These are phyloP conservation scores for Hydra vulgaris DNA, from an alignment of 30 jellyfish, hydroid and myxozoan species.

Conservation along the genomic window DNA sequence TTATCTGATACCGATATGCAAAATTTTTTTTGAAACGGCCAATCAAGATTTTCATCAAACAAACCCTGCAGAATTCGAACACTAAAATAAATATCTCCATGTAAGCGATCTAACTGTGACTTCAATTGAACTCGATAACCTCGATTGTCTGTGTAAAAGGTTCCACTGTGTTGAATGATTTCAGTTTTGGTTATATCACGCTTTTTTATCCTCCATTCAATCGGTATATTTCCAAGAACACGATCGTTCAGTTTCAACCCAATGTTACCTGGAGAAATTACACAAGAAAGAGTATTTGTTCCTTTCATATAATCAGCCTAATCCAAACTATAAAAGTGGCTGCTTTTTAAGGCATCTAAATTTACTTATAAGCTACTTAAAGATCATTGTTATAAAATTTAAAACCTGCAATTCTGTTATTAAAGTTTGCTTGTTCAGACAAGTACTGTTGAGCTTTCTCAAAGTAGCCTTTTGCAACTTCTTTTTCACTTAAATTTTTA, in stretches of 20 bases:
- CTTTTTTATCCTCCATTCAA: conserved; percentile 22
- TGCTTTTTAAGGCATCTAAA: background rate
- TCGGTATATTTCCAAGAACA: background rate
- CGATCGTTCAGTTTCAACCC: conserved; percentile 13
- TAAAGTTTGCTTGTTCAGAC: background rate
- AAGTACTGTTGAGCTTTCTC: background rate
- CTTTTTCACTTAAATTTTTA: background rate
- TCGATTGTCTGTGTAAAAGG: conserved; percentile 23
- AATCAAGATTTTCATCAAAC: conserved; percentile 15
- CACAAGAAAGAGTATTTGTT: background rate
- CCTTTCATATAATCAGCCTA: background rate
- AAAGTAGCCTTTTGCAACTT: background rate
- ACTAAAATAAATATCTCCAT: conserved; percentile 31
- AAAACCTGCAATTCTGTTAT: background rate
- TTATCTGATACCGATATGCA: conserved; percentile 6
- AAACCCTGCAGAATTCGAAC: conserved; percentile 32
- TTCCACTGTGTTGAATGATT: conserved; percentile 24
- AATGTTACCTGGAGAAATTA: background rate
- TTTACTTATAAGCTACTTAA: too few species aligned
- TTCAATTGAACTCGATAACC: conserved; percentile 35
- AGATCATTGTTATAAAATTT: background rate
- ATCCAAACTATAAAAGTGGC: background rate
- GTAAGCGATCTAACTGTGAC: conserved; percentile 39
- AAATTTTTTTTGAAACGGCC: conserved; percentile 31
- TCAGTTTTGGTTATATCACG: conserved; percentile 21